Conservation (phyloP, 1,140 invertebrate genomes). For the Drosophila persimilis region DNA sequence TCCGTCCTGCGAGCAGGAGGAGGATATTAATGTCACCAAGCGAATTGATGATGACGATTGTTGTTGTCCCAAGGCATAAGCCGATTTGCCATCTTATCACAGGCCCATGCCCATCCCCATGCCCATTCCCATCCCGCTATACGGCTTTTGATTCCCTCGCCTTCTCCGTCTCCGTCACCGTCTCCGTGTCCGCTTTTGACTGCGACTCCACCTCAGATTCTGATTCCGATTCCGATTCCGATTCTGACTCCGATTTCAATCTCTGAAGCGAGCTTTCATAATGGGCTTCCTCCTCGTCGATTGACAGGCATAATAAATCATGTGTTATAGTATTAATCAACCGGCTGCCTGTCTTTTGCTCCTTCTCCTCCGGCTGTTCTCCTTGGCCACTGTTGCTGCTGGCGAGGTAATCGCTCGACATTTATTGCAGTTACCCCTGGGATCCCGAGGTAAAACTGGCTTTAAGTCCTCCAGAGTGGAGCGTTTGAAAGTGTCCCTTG, state of each 20-base stretch:
- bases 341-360: constrained; percentile 49
- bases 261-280: constrained; percentile 71
- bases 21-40: constrained; percentile 80
- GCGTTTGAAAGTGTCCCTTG: constrained; percentile 45
- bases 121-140: too few relatives aligned
- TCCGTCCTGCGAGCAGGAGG: constrained; percentile 41
- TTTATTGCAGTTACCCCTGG: constrained; percentile 67
- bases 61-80: constrained; percentile 65
- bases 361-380: constrained; percentile 1
- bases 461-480: constrained; percentile 31
- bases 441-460: constrained; percentile 42
- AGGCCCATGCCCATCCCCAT: constrained; percentile 14
- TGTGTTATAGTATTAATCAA: constrained; percentile 81
- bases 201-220: constrained; percentile 2
- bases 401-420: constrained; percentile 73
- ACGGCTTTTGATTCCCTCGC: constrained; percentile 6
- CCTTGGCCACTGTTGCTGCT: constrained; percentile 37
- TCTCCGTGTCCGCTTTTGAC: constrained; percentile 8
- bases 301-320: constrained; percentile 80
- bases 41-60: constrained; percentile 80
- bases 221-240: background rate
- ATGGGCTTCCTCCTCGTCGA: constrained; percentile 67
- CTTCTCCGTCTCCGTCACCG: constrained; percentile 1
- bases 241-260: constrained; percentile 56
- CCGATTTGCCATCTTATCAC: constrained; percentile 81